Evolutionary conservation across 2,113 vertebrate genomes (phyloP).

Genomic region (Tetrax tetrax): DNA sequence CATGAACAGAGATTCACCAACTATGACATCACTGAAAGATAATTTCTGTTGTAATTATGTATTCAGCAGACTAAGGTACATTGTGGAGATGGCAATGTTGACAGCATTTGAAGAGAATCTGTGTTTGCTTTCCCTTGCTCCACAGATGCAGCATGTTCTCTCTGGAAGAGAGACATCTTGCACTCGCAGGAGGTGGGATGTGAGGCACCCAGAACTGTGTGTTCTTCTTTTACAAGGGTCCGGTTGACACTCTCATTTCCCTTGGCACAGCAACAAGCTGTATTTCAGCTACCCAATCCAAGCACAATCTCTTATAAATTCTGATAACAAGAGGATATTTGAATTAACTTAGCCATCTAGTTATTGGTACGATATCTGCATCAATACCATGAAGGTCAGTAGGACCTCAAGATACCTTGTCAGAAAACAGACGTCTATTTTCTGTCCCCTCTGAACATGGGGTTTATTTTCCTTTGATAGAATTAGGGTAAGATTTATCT

Average conservation of each 20-base stretch:
- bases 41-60: background rate
- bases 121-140: background rate
- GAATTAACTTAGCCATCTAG: background rate
- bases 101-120: background rate
- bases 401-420: background rate
- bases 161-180: background rate
- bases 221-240: background rate
- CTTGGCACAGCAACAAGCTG: background rate
- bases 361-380: background rate
- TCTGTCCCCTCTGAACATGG: background rate
- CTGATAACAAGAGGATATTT: background rate
- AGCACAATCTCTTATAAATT: background rate
- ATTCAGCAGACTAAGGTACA: background rate
- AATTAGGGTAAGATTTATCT: background rate
- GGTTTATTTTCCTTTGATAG: background rate
- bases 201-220: background rate
- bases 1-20: background rate
- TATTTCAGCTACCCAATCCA: background rate
- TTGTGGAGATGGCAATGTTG: background rate
- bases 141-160: background rate
- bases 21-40: background rate
- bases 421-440: background rate
- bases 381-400: background rate
- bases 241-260: background rate
- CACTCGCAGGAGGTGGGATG: background rate